Evolutionary conservation across 2,113 vertebrate species (phyloP).

Genomic region (Rhinolophus ferrumequinum): DNA sequence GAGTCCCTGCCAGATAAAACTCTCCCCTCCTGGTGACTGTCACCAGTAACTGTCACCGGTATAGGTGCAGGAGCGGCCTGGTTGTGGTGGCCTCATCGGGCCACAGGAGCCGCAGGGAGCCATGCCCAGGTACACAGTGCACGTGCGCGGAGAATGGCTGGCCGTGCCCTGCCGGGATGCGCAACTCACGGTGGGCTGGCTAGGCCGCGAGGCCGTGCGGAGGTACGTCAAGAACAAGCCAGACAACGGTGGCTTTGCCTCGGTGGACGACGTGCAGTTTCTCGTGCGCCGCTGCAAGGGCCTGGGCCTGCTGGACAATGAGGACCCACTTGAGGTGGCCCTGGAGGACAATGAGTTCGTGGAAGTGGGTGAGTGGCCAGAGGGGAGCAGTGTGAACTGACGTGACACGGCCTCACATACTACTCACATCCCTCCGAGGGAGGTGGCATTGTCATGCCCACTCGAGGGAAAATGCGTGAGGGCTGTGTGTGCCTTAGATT

Average conservation of each 20-base stretch:
- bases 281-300: conserved; percentile 93
- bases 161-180: conserved; percentile 91
- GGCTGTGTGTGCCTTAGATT: neutral
- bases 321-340: conserved; percentile 92
- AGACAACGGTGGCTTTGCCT: conserved; percentile 92
- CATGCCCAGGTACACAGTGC: conserved; percentile 96
- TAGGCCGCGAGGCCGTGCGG: conserved; percentile 93
- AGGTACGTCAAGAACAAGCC: conserved; percentile 97
- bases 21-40: fast-evolving
- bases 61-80: neutral
- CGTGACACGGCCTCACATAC: fast-evolving
- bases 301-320: conserved; percentile 92
- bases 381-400: neutral
- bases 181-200: conserved; percentile 87
- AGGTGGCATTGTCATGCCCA: fast-evolving
- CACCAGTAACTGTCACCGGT: fast-evolving
- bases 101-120: neutral
- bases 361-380: conserved; percentile 92
- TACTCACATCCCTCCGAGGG: neutral
- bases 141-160: conserved; percentile 97
- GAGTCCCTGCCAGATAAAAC: conserved; percentile 11
- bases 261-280: conserved; percentile 89
- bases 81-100: fast-evolving
- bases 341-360: conserved; percentile 98
- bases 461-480: neutral